phyloP scores from a whole-genome alignment of 2,797 vertebrate species.

The Morus bassanus region DNA sequence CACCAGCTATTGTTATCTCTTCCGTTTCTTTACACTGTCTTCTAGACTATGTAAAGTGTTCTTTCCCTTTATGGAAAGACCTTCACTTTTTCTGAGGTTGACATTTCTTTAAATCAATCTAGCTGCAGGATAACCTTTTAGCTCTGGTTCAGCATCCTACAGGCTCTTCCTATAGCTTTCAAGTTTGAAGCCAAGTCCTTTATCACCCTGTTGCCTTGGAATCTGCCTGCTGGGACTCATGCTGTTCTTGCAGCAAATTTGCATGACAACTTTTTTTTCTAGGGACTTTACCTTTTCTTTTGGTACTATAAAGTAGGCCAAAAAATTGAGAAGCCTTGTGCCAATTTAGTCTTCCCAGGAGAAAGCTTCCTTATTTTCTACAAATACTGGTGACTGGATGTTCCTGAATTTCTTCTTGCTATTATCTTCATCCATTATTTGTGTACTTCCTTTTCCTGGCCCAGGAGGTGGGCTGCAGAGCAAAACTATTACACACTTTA shows the following conservation, averaged over 20 bases:
- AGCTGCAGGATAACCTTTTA: background rate
- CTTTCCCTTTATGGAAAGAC: background rate
- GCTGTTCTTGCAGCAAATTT: background rate
- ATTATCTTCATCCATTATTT: background rate
- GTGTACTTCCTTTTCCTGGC: background rate
- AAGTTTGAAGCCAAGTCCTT: slow-evolving; percentile 4
- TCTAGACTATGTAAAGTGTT: background rate
- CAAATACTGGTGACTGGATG: background rate
- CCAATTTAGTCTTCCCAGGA: background rate
- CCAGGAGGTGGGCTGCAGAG: background rate
- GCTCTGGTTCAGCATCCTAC: background rate
- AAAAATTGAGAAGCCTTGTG: background rate
- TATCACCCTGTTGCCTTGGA: background rate
- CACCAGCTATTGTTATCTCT: background rate
- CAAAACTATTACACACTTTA: background rate
- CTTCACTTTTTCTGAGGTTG: background rate
- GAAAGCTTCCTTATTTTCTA: background rate
- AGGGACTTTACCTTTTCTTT: background rate
- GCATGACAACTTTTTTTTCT: background rate
- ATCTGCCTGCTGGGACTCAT: background rate
- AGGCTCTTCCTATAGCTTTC: background rate
- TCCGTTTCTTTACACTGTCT: background rate
- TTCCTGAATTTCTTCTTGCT: background rate
- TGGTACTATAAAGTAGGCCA: background rate
- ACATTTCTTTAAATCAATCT: background rate